phyloP scores from a whole-genome alignment of 2,113 vertebrate genomes.

The Poeciliopsis turrubarensis region DNA sequence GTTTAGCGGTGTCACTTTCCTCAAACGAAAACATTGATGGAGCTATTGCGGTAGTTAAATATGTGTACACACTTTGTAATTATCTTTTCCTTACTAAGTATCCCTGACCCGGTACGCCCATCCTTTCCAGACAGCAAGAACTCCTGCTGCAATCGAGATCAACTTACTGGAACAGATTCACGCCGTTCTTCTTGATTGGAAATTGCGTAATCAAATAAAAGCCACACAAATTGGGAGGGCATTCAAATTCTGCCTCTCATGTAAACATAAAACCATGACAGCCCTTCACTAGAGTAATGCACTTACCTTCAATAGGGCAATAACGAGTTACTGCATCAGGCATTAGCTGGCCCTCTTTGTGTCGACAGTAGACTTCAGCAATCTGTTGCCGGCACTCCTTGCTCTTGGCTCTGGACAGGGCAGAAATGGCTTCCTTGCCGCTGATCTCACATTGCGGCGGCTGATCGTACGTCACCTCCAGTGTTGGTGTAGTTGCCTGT shows the following conservation, averaged over 20 bases:
- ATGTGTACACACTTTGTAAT: too few relatives aligned
- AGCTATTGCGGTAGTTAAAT: too few relatives aligned
- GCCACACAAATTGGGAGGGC: too few relatives aligned
- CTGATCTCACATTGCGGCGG: constrained; percentile 91
- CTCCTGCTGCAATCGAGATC: background rate
- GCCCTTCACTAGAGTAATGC: constrained; percentile 8
- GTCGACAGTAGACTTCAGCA: constrained; percentile 90
- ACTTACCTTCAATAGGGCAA: constrained; percentile 94
- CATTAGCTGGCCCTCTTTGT: constrained; percentile 92
- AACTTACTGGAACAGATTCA: background rate
- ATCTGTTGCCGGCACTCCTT: constrained; percentile 93
- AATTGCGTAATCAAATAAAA: background rate
- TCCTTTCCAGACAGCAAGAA: too few relatives aligned
- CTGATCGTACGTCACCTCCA: constrained; percentile 85
- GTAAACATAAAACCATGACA: background rate
- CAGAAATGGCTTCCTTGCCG: constrained; percentile 95
- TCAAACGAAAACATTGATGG: background rate
- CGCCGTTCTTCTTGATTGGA: background rate
- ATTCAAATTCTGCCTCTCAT: background rate
- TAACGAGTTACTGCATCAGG: constrained; percentile 91
- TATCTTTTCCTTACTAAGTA: too few relatives aligned
- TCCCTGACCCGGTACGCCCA: too few relatives aligned
- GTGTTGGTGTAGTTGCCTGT: constrained; percentile 55
- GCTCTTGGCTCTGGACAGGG: constrained; percentile 89
- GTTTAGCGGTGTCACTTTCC: background rate